Evolutionary conservation across 2,888 invertebrate genomes (phyloP).

Genomic region (Pasiphila rectangulata): DNA sequence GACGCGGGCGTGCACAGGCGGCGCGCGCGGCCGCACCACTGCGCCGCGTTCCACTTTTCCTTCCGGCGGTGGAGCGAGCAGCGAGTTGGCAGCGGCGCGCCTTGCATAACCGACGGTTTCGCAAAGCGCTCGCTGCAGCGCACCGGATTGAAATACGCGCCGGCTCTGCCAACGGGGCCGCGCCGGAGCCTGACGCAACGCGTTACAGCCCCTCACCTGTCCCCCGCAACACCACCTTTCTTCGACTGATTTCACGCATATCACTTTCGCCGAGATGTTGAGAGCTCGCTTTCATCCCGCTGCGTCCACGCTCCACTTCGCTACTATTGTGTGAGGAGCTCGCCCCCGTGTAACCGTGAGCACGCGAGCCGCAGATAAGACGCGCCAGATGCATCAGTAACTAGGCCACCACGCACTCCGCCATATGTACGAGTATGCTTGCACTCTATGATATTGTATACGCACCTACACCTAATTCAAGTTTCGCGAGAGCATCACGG

Average conservation of each 20-base stretch:
- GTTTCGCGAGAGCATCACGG: slow-evolving; percentile 22
- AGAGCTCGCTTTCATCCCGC: slow-evolving; percentile 65
- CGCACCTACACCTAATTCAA: slow-evolving; percentile 20
- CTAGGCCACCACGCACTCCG: slow-evolving; percentile 68
- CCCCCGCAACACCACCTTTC: slow-evolving; percentile 56
- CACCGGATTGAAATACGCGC: slow-evolving; percentile 75
- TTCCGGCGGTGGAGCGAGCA: slow-evolving; percentile 69
- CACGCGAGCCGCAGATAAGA: slow-evolving; percentile 52
- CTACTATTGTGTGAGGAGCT: slow-evolving; percentile 25
- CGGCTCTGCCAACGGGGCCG: slow-evolving; percentile 66
- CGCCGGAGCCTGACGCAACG: slow-evolving; percentile 55
- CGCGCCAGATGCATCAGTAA: slow-evolving; percentile 67
- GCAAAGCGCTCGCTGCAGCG: slow-evolving; percentile 77
- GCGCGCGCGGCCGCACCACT: slow-evolving; percentile 76
- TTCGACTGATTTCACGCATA: slow-evolving; percentile 63
- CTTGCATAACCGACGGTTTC: slow-evolving; percentile 80
- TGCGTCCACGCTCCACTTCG: slow-evolving; percentile 53
- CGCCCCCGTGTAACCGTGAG: slow-evolving; percentile 35
- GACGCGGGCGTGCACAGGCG: slow-evolving; percentile 71
- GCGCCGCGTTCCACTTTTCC: slow-evolving; percentile 80
- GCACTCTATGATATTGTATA: slow-evolving; percentile 48
- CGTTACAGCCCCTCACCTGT: slow-evolving; percentile 50
- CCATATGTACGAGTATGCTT: slow-evolving; percentile 59
- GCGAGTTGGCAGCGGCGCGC: slow-evolving; percentile 78
- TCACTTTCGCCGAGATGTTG: slow-evolving; percentile 67